phyloP scores from a whole-genome alignment of 2,888 invertebrate species.

The Hylaea fasciaria region DNA sequence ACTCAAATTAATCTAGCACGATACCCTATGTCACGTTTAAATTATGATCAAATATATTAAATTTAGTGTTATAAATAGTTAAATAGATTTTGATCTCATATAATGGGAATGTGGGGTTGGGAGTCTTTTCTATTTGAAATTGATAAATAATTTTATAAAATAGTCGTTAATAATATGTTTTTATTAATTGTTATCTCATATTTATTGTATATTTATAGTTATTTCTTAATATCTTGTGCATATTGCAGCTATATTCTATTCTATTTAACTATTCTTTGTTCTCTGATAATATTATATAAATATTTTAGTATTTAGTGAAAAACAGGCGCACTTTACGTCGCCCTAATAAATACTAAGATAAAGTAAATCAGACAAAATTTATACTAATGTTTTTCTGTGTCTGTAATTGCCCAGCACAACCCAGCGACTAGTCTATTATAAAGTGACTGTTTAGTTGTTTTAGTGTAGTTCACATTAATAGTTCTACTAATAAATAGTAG shows the following conservation, averaged over 20 bases:
- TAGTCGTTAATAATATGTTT: background rate
- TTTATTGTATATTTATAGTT: background rate
- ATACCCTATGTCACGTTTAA: conserved; percentile 23
- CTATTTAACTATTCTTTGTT: background rate
- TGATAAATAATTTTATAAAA: background rate
- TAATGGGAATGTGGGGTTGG: conserved; percentile 21
- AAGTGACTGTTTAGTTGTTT: conserved; percentile 27
- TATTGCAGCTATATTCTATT: background rate
- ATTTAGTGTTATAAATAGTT: conserved; percentile 17
- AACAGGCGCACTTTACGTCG: too few relatives aligned
- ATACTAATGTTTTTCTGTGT: background rate
- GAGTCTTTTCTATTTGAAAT: conserved; percentile 3
- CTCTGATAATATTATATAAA: background rate
- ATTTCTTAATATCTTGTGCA: background rate
- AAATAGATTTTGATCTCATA: conserved; percentile 29
- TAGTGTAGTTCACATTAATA: conserved; percentile 6
- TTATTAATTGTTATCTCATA: background rate
- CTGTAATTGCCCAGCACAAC: conserved; percentile 7
- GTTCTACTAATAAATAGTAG: conserved; percentile 11
- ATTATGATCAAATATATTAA: background rate
- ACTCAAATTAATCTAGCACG: conserved; percentile 25
- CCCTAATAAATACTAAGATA: too few relatives aligned
- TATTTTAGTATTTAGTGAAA: too few relatives aligned
- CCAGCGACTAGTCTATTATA: conserved; percentile 27
- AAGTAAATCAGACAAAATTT: background rate